These are phyloP conservation scores for Semaprochilodus insignis DNA, from an alignment of 2,797 vertebrate species.

Conservation along the genomic window DNA sequence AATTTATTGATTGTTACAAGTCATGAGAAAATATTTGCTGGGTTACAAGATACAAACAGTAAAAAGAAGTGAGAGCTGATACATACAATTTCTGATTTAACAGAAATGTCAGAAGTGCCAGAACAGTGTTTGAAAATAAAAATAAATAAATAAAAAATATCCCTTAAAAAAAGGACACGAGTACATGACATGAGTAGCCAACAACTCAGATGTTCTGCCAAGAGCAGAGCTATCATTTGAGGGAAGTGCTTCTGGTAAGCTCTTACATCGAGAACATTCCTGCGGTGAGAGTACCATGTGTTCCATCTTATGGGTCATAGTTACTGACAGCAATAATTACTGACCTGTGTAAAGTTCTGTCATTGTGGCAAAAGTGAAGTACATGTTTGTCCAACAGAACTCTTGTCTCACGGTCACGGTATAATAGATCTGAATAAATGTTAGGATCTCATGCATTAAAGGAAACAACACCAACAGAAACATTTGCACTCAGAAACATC, in stretches of 20 bases:
- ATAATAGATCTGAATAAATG: not conserved
- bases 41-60: not conserved
- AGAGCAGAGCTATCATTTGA: constrained; percentile 71
- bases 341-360: constrained; percentile 66
- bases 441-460: constrained; percentile 1
- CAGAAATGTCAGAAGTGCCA: not conserved
- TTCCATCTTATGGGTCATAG: constrained; percentile 73
- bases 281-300: constrained; percentile 59
- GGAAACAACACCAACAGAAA: not conserved
- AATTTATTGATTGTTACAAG: not conserved
- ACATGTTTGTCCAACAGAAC: not conserved
- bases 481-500: not conserved
- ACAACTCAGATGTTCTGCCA: constrained; percentile 1
- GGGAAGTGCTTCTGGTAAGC: constrained; percentile 75
- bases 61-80: not conserved
- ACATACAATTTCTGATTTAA: not conserved
- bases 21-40: not conserved
- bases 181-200: not conserved
- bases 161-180: not conserved
- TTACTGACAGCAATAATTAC: constrained; percentile 75
- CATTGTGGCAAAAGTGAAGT: constrained; percentile 61
- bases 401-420: not conserved
- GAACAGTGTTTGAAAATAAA: not conserved
- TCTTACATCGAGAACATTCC: constrained; percentile 54
- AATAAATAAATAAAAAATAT: not conserved